Conservation (phyloP, 2,888 invertebrate genomes). For the Euphydryas editha region DNA sequence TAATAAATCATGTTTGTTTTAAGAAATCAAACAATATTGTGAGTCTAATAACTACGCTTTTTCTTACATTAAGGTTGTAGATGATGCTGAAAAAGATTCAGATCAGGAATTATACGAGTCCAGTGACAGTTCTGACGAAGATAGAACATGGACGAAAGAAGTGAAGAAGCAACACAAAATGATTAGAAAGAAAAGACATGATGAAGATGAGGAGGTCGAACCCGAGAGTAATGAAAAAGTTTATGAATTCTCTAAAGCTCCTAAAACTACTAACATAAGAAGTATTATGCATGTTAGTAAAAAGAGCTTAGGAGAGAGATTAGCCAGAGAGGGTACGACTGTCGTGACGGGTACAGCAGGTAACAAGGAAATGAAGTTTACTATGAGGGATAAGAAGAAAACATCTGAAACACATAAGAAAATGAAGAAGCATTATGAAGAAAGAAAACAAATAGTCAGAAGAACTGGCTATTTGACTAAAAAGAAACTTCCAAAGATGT, state of each 20-base stretch:
- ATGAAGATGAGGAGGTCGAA: conserved; percentile 55
- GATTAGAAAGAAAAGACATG: conserved; percentile 75
- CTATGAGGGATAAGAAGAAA: conserved; percentile 82
- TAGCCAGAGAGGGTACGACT: conserved; percentile 83
- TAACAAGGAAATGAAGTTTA: conserved; percentile 92
- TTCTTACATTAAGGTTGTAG: conserved; percentile 56
- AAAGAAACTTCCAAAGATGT: conserved; percentile 58
- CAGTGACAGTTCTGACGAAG: conserved; percentile 89
- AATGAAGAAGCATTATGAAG: conserved; percentile 87
- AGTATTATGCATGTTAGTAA: conserved; percentile 82
- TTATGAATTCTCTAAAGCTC: conserved; percentile 73
- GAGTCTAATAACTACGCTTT: not conserved
- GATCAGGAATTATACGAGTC: conserved; percentile 80
- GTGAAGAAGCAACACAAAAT: conserved; percentile 89
- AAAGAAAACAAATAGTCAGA: conserved; percentile 86
- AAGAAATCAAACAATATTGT: not conserved
- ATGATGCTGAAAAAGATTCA: conserved; percentile 72
- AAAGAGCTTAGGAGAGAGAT: conserved; percentile 88
- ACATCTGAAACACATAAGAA: conserved; percentile 83
- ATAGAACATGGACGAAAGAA: conserved; percentile 90
- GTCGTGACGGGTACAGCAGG: conserved; percentile 84
- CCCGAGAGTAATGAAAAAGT: conserved; percentile 51
- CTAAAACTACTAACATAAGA: conserved; percentile 77
- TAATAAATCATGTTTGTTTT: not conserved
- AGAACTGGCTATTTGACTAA: conserved; percentile 71